Evolutionary conservation across 1,140 invertebrate genomes (phyloP).

Genomic region (Heliconius hermathena): DNA sequence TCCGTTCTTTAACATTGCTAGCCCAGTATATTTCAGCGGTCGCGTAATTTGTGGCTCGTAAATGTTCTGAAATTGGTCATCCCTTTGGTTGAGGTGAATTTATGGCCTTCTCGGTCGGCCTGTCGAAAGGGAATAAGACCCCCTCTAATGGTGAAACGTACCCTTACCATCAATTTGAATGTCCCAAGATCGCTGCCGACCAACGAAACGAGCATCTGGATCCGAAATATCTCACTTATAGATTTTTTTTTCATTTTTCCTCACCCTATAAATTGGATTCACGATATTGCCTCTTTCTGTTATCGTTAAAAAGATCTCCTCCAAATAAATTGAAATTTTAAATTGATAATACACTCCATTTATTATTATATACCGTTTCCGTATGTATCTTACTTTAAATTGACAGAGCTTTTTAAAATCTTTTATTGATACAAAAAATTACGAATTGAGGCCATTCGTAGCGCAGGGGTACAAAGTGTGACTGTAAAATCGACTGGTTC

Average conservation of each 20-base stretch:
- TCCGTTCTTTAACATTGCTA: slow-evolving; percentile 58
- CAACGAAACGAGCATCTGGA: slow-evolving; percentile 63
- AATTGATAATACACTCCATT: slow-evolving; percentile 11
- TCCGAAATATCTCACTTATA: slow-evolving; percentile 74
- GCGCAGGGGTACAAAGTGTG: no score
- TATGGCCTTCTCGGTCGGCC: slow-evolving; percentile 79
- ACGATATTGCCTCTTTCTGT: slow-evolving; percentile 44
- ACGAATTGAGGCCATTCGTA: no score
- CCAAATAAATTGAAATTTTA: slow-evolving; percentile 11
- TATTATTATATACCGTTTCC: background rate
- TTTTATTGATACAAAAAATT: background rate
- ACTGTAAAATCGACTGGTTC: no score
- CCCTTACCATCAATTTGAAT: slow-evolving; percentile 81
- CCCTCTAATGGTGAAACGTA: slow-evolving; percentile 80
- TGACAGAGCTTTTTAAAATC: background rate
- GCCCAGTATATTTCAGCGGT: slow-evolving; percentile 79
- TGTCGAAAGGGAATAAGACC: slow-evolving; percentile 81
- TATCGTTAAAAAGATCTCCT: slow-evolving; percentile 19
- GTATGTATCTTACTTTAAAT: background rate
- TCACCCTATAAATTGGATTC: slow-evolving; percentile 64
- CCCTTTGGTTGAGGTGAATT: slow-evolving; percentile 81
- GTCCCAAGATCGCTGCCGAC: slow-evolving; percentile 69
- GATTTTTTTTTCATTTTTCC: slow-evolving; percentile 70
- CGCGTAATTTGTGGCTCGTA: slow-evolving; percentile 82
- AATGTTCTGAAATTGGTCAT: slow-evolving; percentile 82